A percentile compares a stretch with the other conserved stretches of the same genome.
phyloP scores from a whole-genome alignment of 2,888 invertebrate genomes.

The Caenorhabditis auriculariae region DNA sequence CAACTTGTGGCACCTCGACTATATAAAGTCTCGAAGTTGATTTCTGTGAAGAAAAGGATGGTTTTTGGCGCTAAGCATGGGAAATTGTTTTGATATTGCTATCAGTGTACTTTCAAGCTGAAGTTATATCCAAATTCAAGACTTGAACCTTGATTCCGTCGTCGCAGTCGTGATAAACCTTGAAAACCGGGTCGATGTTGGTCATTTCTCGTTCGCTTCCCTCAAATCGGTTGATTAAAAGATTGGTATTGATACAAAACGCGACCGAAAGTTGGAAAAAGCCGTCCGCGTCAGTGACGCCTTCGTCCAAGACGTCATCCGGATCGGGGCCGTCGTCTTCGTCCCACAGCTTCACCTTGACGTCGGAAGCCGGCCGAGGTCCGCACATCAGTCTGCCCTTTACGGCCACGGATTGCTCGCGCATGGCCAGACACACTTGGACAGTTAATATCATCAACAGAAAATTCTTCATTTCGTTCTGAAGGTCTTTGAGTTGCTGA shows the following conservation, averaged over 20 bases:
- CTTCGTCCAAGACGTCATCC: slow-evolving; percentile 51
- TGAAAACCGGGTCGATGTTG: slow-evolving; percentile 55
- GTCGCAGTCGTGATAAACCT: slow-evolving; percentile 51
- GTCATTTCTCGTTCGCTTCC: slow-evolving; percentile 46
- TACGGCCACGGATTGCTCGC: slow-evolving; percentile 42
- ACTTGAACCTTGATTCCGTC: slow-evolving; percentile 41
- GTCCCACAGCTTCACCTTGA: slow-evolving; percentile 47
- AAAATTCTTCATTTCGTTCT: background rate
- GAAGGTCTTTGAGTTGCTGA: background rate
- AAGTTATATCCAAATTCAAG: background rate
- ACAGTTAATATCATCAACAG: background rate
- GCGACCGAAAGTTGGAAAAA: slow-evolving; percentile 32
- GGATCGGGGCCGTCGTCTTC: slow-evolving; percentile 53
- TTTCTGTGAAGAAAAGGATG: background rate
- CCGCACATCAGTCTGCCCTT: slow-evolving; percentile 44
- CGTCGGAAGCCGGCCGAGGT: slow-evolving; percentile 38
- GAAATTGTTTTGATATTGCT: background rate
- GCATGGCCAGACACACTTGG: no score
- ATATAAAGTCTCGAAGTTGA: no score
- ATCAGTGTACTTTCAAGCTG: background rate
- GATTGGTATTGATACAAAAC: background rate
- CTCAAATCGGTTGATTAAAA: slow-evolving; percentile 5
- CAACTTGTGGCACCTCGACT: no score
- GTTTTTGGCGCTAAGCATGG: background rate
- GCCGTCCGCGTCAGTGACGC: slow-evolving; percentile 44